A percentile compares a stretch with the other conserved stretches of the same genome.
Evolutionary conservation across 2,797 vertebrate species (phyloP).

Genomic region (Vespertilio murinus): DNA sequence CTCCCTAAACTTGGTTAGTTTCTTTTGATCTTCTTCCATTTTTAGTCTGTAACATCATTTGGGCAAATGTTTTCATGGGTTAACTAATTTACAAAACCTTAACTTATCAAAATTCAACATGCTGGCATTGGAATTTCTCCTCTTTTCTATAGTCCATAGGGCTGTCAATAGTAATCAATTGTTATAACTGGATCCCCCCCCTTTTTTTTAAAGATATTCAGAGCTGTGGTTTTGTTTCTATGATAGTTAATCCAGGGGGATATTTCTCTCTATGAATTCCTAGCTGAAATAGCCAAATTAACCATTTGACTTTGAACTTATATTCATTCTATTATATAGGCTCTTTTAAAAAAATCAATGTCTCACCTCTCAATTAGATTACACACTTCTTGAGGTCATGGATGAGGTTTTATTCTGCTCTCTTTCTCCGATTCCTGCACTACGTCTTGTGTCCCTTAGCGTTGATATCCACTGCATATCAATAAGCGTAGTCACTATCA

Average conservation of each 20-base stretch:
- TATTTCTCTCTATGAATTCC: background rate
- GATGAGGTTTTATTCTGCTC: background rate
- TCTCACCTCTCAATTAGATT: background rate
- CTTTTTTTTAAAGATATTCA: background rate
- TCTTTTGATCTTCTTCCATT: background rate
- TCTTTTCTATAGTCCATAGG: constrained; percentile 2
- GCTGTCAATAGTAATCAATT: background rate
- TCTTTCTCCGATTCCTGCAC: background rate
- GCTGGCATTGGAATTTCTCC: background rate
- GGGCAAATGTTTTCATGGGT: background rate
- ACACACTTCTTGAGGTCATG: background rate
- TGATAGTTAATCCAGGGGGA: background rate
- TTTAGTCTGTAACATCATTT: background rate
- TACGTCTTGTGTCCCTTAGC: background rate
- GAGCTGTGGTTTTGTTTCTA: background rate
- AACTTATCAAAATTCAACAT: constrained; percentile 4
- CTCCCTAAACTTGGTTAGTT: background rate
- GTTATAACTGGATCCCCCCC: background rate
- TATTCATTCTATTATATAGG: background rate
- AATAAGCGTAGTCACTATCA: background rate
- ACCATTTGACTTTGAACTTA: background rate
- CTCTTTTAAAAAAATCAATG: background rate
- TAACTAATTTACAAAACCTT: constrained; percentile 16
- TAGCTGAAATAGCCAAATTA: background rate
- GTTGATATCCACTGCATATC: background rate